Base-by-base conservation (phyloP, 53 echinoderm and acorn worm genomes). In the Echinometra lucunter region DNA sequence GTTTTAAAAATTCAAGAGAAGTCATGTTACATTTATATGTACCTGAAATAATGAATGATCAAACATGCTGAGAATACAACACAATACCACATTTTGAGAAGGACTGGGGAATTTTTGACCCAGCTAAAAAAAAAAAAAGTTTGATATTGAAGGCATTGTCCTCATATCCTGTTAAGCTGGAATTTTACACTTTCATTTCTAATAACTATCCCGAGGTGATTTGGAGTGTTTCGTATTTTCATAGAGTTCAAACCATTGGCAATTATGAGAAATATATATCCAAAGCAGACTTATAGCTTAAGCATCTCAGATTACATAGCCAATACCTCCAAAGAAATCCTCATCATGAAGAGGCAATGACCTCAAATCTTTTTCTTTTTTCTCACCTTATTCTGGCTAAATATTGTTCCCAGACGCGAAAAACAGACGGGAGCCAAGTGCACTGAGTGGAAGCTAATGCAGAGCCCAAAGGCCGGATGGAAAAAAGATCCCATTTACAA, bases 391-490 rank as follows among this genome's bases (percentile, higher is more conserved):
- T 2, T 38, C 78, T 78, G 78, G 78, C 78, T 78, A 78, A 42
- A 11, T 78, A 78, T 42, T 7, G 78, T 42, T 78, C 42, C 78
- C 78, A 78, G 78, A 78, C 35, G 78, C 78, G 4, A 78, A 18
- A 78, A 40, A 42, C 38, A 75, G 38, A 42, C 42, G 19, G 40
- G 78, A 78, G 44, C 78, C 40, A 38, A 78, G 35, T 19, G 42
- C 78, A 78, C 78, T 78, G 78, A 78, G 78, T 42, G 78, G 42
- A 78, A 78, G 78, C 78, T 78, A 78, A 78, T 78, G 17, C 78
- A 78, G 38, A 78, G 78, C 38, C 78, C 6, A 78, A 42, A 78
- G 78, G 38, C 78, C 35, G 78, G 78, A 78, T 78, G 78, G 78
- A 78, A 42, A 56, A 78, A 38, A 78, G 78, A 78, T 78, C 78